Evolutionary conservation across 2,888 invertebrate genomes (phyloP).

Genomic region (Subacronicta megacephala): DNA sequence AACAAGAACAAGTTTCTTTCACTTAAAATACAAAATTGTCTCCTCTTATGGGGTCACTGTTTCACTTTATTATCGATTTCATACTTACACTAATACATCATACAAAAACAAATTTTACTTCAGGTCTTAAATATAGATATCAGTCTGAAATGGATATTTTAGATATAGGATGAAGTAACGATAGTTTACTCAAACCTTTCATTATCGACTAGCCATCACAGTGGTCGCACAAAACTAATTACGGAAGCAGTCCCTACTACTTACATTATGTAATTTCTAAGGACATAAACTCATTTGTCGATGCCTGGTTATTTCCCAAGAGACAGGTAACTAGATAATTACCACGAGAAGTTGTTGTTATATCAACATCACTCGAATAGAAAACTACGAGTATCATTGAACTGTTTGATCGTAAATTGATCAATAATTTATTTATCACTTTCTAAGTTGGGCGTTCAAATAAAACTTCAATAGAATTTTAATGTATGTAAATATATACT

Average conservation of each 20-base stretch:
- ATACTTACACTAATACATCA: background rate
- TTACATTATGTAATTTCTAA: conserved; percentile 41
- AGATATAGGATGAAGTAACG: too few species aligned
- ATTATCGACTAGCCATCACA: conserved; percentile 34
- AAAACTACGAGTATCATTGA: conserved; percentile 32
- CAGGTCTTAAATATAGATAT: too few species aligned
- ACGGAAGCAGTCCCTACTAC: conserved; percentile 7
- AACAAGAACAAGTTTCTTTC: conserved; percentile 13
- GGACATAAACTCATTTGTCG: conserved; percentile 19
- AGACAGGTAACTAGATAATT: conserved; percentile 36
- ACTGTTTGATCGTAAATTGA: conserved; percentile 22
- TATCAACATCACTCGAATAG: conserved; percentile 27
- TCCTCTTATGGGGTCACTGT: conserved; percentile 8
- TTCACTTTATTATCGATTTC: conserved; percentile 5
- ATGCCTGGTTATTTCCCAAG: conserved; percentile 39
- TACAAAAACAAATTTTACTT: background rate
- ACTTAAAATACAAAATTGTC: conserved; percentile 18
- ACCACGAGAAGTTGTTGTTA: conserved; percentile 33
- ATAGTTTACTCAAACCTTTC: conserved; percentile 12
- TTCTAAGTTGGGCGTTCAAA: conserved; percentile 1
- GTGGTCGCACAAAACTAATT: conserved; percentile 20
- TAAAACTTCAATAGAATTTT: conserved; percentile 7
- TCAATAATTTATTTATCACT: conserved; percentile 11
- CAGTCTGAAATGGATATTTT: too few species aligned
- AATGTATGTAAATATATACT: conserved; percentile 8